Evolutionary conservation across 92 coral and sea anemone species (phyloP), one percentile per base, ranked within the genome.

Genomic region (Parazoanthus atlanticus): DNA sequence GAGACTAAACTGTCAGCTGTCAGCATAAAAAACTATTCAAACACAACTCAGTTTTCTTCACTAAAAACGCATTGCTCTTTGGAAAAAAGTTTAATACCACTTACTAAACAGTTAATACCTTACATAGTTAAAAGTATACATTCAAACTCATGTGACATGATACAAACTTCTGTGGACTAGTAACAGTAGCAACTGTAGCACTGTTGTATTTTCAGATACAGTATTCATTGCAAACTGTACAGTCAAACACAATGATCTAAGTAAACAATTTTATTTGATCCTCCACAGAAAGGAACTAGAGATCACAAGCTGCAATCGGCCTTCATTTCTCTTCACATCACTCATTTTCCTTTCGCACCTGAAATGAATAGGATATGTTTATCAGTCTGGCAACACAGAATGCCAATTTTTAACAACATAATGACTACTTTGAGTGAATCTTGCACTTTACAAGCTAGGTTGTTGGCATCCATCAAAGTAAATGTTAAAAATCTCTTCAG

Each of bases 271-370:
- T 32, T 43, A n/a, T 46, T 46, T 78, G 21, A 28, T 26, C 31
- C 79, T 31, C 43, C 43, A 78, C 81, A 43, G 23, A 19, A 40
- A 6, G 64, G 25, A 78, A 29, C 61, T n/a, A 78, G 65, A 8
- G 41, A 70, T 7, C 5, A 70, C 15, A 43, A 6, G 26, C 28
- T 67, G 30, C 26, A 43, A 36, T 26, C 83, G 21, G 58, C 61
- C 66, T 38, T 93, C 56, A 96, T 81, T 96, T 96, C 83, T 96
- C 99, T 89, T 96, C 99, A 87, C 99, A 96, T 98, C 98, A 96
- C 73, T 96, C 99, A 64, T 96, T 96, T 91, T 96, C 99, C 80
- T 96, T 96, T 61, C 99, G 96, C 31, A 96, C 99, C 99, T 96
- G 90, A 78, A 73, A 64, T 36, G 32, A 56, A 78, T 21, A 88